These are phyloP conservation scores for Chesias legatella DNA, from an alignment of 2,888 invertebrate genomes.

Conservation along the genomic window DNA sequence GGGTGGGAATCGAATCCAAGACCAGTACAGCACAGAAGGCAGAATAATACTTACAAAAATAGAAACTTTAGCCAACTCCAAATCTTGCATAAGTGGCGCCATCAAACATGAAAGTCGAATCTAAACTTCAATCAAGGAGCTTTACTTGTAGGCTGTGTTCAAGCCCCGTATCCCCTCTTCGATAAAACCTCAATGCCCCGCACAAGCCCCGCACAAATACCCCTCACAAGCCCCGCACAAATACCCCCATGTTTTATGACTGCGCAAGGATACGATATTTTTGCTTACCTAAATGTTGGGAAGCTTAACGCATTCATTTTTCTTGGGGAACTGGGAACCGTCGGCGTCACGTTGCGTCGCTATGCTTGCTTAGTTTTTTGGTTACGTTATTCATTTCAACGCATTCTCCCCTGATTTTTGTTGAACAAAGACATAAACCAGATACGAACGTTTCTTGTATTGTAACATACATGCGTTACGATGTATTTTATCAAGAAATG, in stretches of 20 bases:
- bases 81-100: conserved; percentile 19
- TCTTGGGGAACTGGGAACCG: conserved; percentile 16
- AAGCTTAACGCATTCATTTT: conserved; percentile 26
- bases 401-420: conserved; percentile 24
- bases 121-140: conserved; percentile 15
- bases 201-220: conserved; percentile 21
- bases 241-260: conserved; percentile 21
- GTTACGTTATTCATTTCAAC: too few species aligned
- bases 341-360: too few species aligned
- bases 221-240: neutral
- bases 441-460: too few species aligned
- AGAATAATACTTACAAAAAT: too few species aligned
- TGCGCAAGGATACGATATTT: conserved; percentile 28
- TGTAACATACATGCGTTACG: too few species aligned
- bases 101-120: conserved; percentile 24
- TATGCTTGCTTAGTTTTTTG: neutral
- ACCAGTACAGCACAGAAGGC: too few species aligned
- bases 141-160: conserved; percentile 4
- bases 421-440: conserved; percentile 27
- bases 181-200: conserved; percentile 19
- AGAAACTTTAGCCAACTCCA: neutral
- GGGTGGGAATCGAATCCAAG: too few species aligned
- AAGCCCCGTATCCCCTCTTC: conserved; percentile 9
- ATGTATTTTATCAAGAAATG: too few species aligned
- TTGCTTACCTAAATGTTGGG: conserved; percentile 26